Evolutionary conservation across 2,113 vertebrate genomes (phyloP), one percentile per base, ranked within the genome.

Genomic region (Peromyscus californicus): DNA sequence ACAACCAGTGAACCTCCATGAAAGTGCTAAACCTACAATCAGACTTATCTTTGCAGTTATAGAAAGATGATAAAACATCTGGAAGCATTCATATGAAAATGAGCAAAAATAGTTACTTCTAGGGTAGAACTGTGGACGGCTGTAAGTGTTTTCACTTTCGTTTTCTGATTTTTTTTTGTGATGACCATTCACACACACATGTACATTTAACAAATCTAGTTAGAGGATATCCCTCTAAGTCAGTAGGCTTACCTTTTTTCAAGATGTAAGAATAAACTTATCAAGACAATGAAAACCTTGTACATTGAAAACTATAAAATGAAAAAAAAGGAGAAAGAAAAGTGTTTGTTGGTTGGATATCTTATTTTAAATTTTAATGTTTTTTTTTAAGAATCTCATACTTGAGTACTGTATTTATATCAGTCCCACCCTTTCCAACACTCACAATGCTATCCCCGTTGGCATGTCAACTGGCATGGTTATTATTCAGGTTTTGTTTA

Each of bases 21-120:
- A 97, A 72, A 42, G 42, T 87, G 13, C 67, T 96, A 76, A 94
- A 90, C 83, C 92, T 76, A 88, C 72, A 78, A 21, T 22, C 31
- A 87, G 19, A 89, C 76, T 90, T 54, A 92, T 93, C 59, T 94
- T 93, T 85, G 76, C 7, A 33, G 48, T 90, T 74, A 33, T 79
- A 33, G 59, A 51, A 78, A 91, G 39, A 83, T 83, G n/a, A 36
- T 80, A 36, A 29, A 84, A 83, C 82, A 36, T 70, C 48, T 63
- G 15, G 33, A 94, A 89, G 12, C 8, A 80, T 42, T 95, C 57
- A 92, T 6, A 90, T 19, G 17, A 48, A 48, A 85, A 72, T 29
- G 9, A 78, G 4, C 59, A 95, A 92, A 91, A 90, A 39, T 59
- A 61, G 15, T 91, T 94, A 79, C 7, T 17, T 59, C 12, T 84